Evolutionary conservation across 2,888 invertebrate genomes (phyloP), one percentile per base, ranked within the genome.

Genomic region (Trichogramma dendrolimi): DNA sequence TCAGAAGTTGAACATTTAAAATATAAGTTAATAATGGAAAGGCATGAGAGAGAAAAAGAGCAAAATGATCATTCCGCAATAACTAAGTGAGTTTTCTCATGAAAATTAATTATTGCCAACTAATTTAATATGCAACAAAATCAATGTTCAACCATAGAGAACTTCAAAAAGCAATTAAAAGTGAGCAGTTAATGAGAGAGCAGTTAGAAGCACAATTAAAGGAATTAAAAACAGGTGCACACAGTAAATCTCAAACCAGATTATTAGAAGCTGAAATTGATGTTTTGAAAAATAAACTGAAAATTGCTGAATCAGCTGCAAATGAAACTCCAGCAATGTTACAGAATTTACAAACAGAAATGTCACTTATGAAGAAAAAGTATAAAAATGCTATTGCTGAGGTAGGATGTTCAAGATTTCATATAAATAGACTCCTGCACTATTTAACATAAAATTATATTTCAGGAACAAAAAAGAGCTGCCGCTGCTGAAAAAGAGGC

Each of bases 41-140:
- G 91, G 62, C 88, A 89, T 72, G 92, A 93, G 71, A 82, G 91
- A 60, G 92, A 94, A 75, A 88, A 88, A 70, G 92, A 93, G 75
- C 87, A 89, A 63, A 86, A 85, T 60, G 89, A 92, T 75, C 87
- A 92, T 79, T 84, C 87, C 64, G 83, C 88, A 27, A 89, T 90
- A 86, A 82, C 92, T 70, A 86, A 85, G 87, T 86, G 72, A 75
- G 79, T 60, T 67, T 55, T 58, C 10, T 59, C 14, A 42, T 39
- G 4, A 41, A 38, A 6, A n/a, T 56, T 10, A 61, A 46, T 6
- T 56, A 6, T 48, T 48, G 4, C 14, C 27, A 61, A 49, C 46
- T 42, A 51, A 4, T 46, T 43, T 43, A 4, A 47, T 39, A 47
- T n/a, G 40, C 7, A 50, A 40, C 14, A 39, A 40, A 10, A 58